A percentile compares a stretch with the other conserved stretches of the same genome.
Evolutionary conservation across 2,888 invertebrate species (phyloP).

Genomic region (Exephanes ischioxanthus): DNA sequence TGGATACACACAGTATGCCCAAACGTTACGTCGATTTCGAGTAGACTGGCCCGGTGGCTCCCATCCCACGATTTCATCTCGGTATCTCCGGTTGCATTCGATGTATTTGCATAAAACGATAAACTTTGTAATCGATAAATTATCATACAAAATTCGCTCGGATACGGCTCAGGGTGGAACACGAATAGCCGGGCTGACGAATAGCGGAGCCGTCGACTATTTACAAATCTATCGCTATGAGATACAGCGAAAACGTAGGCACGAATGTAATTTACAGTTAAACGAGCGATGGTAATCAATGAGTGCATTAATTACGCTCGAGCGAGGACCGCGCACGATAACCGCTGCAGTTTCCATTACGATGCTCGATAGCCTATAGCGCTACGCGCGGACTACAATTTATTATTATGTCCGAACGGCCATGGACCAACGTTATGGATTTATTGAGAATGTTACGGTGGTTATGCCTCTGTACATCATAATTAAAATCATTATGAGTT

Average conservation of each 20-base stretch:
- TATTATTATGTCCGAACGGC: neutral
- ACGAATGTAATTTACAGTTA: neutral
- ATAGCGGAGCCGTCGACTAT: neutral
- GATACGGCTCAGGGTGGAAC: neutral
- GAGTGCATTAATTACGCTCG: neutral
- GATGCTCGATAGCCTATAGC: neutral
- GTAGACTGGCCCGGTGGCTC: neutral
- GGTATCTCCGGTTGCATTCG: neutral
- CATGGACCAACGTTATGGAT: neutral
- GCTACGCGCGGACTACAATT: neutral
- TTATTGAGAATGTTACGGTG: neutral
- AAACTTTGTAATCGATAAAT: constrained; percentile 23
- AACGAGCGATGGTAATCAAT: constrained; percentile 6
- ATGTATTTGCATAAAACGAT: constrained; percentile 12
- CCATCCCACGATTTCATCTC: constrained; percentile 11
- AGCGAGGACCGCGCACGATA: neutral
- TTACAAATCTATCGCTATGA: neutral
- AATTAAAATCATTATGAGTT: neutral
- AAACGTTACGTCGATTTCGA: neutral
- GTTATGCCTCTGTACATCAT: neutral
- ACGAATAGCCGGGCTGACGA: neutral
- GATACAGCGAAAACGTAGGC: no score
- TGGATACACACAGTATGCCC: constrained; percentile 39
- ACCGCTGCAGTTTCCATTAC: neutral
- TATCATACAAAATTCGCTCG: constrained; percentile 1